Conservation (phyloP, 2,113 vertebrate genomes). For the Leiothrix lutea region DNA sequence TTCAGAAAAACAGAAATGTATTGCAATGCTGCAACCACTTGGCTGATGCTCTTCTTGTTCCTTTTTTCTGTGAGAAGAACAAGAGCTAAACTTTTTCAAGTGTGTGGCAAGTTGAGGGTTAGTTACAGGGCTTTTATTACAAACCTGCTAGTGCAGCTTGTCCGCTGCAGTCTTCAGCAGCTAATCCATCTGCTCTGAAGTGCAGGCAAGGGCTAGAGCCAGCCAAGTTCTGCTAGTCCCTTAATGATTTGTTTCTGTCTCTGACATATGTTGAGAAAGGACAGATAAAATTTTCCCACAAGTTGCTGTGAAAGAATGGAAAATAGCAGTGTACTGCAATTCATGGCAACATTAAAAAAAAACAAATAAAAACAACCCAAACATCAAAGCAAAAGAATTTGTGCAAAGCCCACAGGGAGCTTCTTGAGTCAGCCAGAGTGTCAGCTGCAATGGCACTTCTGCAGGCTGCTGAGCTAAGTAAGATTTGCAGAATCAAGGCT, state of each 20-base stretch:
- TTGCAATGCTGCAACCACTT: background rate
- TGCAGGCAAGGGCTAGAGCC: background rate
- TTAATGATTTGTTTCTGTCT: background rate
- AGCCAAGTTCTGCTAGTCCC: background rate
- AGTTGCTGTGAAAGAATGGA: background rate
- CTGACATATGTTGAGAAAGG: background rate
- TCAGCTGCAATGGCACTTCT: background rate
- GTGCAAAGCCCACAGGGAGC: background rate
- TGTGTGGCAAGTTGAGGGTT: background rate
- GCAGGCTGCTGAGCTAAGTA: rapidly evolving
- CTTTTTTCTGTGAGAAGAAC: background rate
- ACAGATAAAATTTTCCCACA: background rate
- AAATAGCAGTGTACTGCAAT: background rate
- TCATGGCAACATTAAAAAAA: background rate
- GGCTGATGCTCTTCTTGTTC: background rate
- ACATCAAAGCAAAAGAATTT: background rate
- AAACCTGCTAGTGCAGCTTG: background rate
- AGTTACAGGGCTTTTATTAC: background rate
- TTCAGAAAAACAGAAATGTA: constrained; percentile 9
- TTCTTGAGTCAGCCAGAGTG: background rate
- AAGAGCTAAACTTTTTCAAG: background rate
- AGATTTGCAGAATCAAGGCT: background rate
- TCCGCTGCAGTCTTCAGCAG: background rate
- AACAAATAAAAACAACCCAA: background rate
- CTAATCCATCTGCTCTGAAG: background rate